Evolutionary conservation across 2,888 invertebrate species (phyloP).

Genomic region (Galeopsomyia nigrocyanea): DNA sequence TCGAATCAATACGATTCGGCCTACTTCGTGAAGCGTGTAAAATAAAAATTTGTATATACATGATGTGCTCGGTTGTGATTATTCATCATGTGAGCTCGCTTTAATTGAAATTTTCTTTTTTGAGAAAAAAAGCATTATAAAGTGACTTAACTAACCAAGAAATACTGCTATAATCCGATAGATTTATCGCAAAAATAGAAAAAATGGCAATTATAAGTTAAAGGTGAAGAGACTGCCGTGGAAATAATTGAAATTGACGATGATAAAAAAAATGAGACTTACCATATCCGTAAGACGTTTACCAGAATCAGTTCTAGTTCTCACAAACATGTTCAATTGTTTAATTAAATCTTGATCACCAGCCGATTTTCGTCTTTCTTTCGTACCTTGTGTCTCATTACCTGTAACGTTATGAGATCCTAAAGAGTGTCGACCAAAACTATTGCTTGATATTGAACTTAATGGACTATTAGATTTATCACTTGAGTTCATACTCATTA

Average conservation of each 20-base stretch:
- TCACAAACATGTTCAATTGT: conserved; percentile 79
- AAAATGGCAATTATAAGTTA: neutral
- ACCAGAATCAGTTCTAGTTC: conserved; percentile 88
- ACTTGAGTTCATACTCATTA: conserved; percentile 68
- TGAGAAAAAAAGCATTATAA: neutral
- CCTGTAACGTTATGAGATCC: conserved; percentile 65
- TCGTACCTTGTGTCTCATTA: conserved; percentile 67
- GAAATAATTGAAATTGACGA: neutral
- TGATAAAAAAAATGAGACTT: conserved; percentile 39
- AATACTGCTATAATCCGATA: conserved; percentile 3
- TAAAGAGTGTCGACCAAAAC: conserved; percentile 67
- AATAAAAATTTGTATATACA: too few relatives aligned
- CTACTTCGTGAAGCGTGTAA: too few relatives aligned
- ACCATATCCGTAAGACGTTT: conserved; percentile 88
- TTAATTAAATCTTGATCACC: conserved; percentile 84
- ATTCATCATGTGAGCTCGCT: too few relatives aligned
- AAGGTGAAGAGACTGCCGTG: neutral
- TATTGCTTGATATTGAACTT: conserved; percentile 64
- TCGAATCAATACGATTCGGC: too few relatives aligned
- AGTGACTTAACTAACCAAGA: too few relatives aligned
- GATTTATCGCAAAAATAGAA: conserved; percentile 6
- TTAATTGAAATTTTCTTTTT: conserved; percentile 1
- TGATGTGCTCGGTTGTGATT: too few relatives aligned
- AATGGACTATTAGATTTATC: conserved; percentile 63
- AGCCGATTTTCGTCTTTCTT: conserved; percentile 83